phyloP scores from a whole-genome alignment of 2,113 vertebrate genomes.

The Pelusios castaneus region DNA sequence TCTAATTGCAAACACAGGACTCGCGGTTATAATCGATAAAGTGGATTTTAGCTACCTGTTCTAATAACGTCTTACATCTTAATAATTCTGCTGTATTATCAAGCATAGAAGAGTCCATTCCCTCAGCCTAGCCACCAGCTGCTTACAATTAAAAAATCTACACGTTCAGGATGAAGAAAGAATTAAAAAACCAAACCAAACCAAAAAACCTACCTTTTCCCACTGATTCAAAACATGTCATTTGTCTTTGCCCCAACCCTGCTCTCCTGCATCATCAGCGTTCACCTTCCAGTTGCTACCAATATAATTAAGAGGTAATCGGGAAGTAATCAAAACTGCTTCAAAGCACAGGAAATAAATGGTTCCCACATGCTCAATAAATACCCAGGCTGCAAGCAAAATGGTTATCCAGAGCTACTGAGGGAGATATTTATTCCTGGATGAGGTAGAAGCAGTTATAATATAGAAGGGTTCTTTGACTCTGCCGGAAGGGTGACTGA shows the following conservation, averaged over 20 bases:
- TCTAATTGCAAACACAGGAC: background rate
- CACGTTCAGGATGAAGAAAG: background rate
- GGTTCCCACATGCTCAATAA: slow-evolving; percentile 55
- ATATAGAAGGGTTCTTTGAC: background rate
- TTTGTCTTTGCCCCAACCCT: background rate
- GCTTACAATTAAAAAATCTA: background rate
- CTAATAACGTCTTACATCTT: slow-evolving; percentile 9
- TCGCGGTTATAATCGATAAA: background rate
- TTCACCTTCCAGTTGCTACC: slow-evolving; percentile 41
- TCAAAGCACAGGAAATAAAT: slow-evolving; percentile 36
- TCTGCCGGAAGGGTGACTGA: background rate
- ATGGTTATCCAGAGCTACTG: background rate
- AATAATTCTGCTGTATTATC: background rate
- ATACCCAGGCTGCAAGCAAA: background rate
- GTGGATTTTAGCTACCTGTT: background rate
- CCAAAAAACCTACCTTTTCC: background rate
- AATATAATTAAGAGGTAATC: slow-evolving; percentile 70
- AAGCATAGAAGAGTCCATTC: background rate
- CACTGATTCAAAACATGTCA: background rate
- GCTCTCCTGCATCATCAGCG: background rate
- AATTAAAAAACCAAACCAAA: background rate
- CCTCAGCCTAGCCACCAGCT: background rate
- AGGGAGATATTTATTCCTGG: background rate
- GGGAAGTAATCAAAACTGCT: slow-evolving; percentile 57
- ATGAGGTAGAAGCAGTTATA: slow-evolving; percentile 37